Evolutionary conservation across 2,888 invertebrate species (phyloP).

Genomic region (Acanthosepion lycidas): DNA sequence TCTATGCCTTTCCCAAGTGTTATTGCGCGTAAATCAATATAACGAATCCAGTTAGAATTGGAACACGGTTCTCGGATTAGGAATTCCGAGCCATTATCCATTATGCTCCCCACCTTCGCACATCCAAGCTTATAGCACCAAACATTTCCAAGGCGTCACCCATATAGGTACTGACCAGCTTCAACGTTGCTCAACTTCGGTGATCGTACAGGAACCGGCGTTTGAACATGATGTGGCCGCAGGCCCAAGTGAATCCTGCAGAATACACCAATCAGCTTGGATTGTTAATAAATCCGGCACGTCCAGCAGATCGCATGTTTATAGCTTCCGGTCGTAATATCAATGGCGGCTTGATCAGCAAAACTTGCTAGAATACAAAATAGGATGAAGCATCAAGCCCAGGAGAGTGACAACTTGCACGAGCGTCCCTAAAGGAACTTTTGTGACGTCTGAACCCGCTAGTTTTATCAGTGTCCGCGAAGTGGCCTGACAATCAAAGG

Average conservation of each 20-base stretch:
- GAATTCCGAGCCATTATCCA: too few relatives aligned
- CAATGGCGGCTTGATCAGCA: background rate
- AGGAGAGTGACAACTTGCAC: background rate
- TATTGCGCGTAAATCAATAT: too few relatives aligned
- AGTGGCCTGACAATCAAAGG: background rate
- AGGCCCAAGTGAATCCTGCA: background rate
- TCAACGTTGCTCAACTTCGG: too few relatives aligned
- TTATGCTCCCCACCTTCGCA: too few relatives aligned
- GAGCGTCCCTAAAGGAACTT: background rate
- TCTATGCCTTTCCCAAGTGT: too few relatives aligned
- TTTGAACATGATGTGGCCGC: too few relatives aligned
- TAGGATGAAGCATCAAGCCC: background rate
- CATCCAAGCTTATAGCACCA: too few relatives aligned
- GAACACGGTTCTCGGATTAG: too few relatives aligned
- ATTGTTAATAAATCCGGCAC: background rate
- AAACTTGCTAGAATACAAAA: background rate
- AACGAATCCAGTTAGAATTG: too few relatives aligned
- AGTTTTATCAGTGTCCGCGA: background rate
- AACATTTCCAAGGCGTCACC: too few relatives aligned
- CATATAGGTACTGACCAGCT: too few relatives aligned
- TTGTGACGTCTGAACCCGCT: background rate
- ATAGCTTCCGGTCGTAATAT: background rate
- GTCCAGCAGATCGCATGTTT: background rate
- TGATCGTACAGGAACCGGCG: too few relatives aligned
- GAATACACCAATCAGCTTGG: background rate